Evolutionary conservation across 2,797 vertebrate species (phyloP), one percentile per base, ranked within the genome.

Genomic region (Notoglanidium macrostoma): DNA sequence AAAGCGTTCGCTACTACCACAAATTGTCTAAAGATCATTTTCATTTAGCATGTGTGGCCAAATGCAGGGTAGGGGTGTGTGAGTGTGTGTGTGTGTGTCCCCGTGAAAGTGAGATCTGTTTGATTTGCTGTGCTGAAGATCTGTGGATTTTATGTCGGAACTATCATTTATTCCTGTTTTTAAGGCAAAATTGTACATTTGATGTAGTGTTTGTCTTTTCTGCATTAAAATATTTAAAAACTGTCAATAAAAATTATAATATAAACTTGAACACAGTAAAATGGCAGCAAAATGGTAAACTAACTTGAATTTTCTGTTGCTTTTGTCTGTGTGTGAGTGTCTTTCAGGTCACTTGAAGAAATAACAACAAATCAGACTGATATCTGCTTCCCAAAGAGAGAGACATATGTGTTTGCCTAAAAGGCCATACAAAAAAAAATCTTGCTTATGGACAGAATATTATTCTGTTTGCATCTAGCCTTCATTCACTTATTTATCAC

Each of bases 21-120:
- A 80, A 74, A 84, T 70, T 85, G 54, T 72, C 46, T 59, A 68
- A 19, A 74, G 73, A 81, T 89, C 83, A 63, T 83, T 79, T 84
- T 59, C 35, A 79, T 72, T 86, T 46, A 76, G 29, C 51, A 54
- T 23, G 76, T 61, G 82, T 67, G 85, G 67, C 35, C 21, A 55
- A 84, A 73, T 26, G 61, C 81, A 61, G 12, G 35, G 6, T n/a
- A 19, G 6, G 35, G 55, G 17, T 70, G 68, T 68, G 84, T 35
- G 14, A 57, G 32, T 67, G 54, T 68, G 84, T 35, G 14, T 65
- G 32, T 67, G 54, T 61, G 80, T 29, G 14, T 82, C 26, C 70
- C 2, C 6, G 1, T 49, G 77, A 35, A 87, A 32, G n/a, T 63
- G 29, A 88, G 61, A 44, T 83, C 12, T 74, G 72, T 80, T 61